phyloP scores from a whole-genome alignment of 2,888 invertebrate genomes.

The Vannuccia rotundouncinata region DNA sequence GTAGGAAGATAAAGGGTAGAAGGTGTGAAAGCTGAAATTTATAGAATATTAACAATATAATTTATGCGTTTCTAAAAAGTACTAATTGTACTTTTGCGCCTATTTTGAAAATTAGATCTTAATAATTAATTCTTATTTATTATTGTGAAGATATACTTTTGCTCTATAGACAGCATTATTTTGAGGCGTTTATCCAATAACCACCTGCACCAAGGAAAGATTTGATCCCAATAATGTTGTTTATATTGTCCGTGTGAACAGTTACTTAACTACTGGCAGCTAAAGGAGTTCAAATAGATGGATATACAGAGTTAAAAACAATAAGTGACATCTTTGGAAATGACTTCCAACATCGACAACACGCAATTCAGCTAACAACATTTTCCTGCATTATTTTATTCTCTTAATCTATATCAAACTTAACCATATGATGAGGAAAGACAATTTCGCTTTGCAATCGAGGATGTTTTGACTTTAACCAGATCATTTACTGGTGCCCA shows the following conservation, averaged over 20 bases:
- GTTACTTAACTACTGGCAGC: not conserved
- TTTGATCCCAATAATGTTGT: not conserved
- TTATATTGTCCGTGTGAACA: constrained; percentile 10
- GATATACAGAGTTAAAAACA: not conserved
- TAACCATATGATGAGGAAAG: not conserved
- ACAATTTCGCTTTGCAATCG: constrained; percentile 9
- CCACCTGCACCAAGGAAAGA: constrained; percentile 10
- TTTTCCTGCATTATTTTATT: too few relatives aligned
- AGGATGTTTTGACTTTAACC: constrained; percentile 4
- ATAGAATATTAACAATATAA: too few relatives aligned
- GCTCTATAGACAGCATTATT: constrained; percentile 1
- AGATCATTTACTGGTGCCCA: not conserved
- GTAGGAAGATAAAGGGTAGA: too few relatives aligned
- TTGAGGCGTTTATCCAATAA: constrained; percentile 2
- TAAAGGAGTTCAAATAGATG: not conserved
- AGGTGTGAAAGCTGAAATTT: too few relatives aligned
- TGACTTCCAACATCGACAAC: constrained; percentile 3
- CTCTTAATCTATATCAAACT: too few relatives aligned
- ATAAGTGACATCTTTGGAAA: constrained; percentile 7
- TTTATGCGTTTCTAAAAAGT: not conserved
- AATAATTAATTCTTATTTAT: too few relatives aligned
- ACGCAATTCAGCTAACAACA: not conserved
- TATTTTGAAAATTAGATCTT: too few relatives aligned
- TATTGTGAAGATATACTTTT: too few relatives aligned
- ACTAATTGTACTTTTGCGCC: too few relatives aligned